Conservation (phyloP, 2,113 vertebrate species). For the Semnornis frantzii region DNA sequence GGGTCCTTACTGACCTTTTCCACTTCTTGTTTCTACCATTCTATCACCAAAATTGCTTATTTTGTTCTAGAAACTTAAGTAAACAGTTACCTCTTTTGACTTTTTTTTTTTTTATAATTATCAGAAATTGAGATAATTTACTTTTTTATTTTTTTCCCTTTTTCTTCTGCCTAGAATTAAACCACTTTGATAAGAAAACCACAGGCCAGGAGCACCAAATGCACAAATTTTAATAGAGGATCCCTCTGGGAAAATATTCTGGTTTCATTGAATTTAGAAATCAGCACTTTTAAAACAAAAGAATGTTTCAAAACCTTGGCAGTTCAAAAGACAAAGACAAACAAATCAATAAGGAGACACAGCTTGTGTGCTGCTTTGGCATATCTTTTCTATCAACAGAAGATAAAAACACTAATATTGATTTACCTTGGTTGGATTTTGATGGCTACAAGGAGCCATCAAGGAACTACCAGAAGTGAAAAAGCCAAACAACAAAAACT, state of each 20-base stretch:
- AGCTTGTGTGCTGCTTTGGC: background rate
- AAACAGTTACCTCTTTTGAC: background rate
- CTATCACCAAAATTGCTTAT: background rate
- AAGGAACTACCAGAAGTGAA: background rate
- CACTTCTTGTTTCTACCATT: background rate
- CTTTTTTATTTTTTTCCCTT: background rate
- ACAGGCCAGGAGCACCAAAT: background rate
- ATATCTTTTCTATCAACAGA: background rate
- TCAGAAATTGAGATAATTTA: background rate
- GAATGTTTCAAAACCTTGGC: background rate
- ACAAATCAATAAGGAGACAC: slow-evolving; percentile 27
- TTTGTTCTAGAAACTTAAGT: background rate
- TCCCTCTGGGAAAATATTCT: background rate
- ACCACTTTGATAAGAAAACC: background rate
- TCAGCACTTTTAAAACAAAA: slow-evolving; percentile 13
- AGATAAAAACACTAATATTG: slow-evolving; percentile 42
- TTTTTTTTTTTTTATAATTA: background rate
- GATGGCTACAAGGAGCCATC: background rate
- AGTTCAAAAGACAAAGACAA: slow-evolving; percentile 18
- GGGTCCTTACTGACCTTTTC: background rate
- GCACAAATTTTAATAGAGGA: background rate
- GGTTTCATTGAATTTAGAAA: slow-evolving; percentile 20
- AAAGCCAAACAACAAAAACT: background rate
- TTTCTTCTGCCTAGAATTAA: background rate
- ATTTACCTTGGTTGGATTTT: slow-evolving; percentile 29